A percentile compares a stretch with the other conserved stretches of the same genome.
phyloP scores from a whole-genome alignment of 2,888 invertebrate species.

The Ectobius pallidus region DNA sequence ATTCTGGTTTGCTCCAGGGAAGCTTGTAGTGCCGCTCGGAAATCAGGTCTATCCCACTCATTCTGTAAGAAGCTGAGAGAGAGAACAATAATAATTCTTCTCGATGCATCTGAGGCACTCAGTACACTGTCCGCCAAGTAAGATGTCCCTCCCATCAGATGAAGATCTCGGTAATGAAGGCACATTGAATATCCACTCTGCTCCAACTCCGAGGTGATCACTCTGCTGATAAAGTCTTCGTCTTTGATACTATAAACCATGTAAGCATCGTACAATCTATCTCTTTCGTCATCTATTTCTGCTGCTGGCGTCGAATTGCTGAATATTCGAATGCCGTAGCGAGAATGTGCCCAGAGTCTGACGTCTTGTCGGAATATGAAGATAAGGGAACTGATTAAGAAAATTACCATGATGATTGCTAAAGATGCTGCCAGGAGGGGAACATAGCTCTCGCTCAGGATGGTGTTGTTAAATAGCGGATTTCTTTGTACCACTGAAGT shows the following conservation, averaged over 20 bases:
- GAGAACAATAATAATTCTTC: constrained; percentile 78
- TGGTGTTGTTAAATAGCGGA: constrained; percentile 65
- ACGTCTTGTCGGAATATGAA: constrained; percentile 80
- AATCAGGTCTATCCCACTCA: constrained; percentile 84
- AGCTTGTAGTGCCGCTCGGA: constrained; percentile 79
- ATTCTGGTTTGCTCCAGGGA: constrained; percentile 62
- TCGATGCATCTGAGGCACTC: constrained; percentile 69
- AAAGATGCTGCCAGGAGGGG: constrained; percentile 74
- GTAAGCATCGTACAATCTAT: constrained; percentile 79
- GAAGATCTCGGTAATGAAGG: constrained; percentile 57
- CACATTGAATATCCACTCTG: constrained; percentile 69
- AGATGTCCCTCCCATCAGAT: constrained; percentile 47
- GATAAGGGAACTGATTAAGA: constrained; percentile 70
- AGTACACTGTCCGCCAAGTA: constrained; percentile 63
- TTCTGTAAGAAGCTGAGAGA: constrained; percentile 80
- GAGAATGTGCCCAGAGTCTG: constrained; percentile 78
- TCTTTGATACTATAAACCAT: constrained; percentile 85
- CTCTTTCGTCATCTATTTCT: constrained; percentile 54
- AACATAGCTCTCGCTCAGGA: constrained; percentile 74
- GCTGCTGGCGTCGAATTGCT: constrained; percentile 49
- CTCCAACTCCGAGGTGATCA: constrained; percentile 74
- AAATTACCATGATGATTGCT: constrained; percentile 71
- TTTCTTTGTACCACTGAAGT: constrained; percentile 58
- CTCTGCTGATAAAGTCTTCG: constrained; percentile 71
- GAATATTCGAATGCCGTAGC: constrained; percentile 74